Conservation (phyloP, 2,797 vertebrate genomes). For the Peromyscus melanophrys region DNA sequence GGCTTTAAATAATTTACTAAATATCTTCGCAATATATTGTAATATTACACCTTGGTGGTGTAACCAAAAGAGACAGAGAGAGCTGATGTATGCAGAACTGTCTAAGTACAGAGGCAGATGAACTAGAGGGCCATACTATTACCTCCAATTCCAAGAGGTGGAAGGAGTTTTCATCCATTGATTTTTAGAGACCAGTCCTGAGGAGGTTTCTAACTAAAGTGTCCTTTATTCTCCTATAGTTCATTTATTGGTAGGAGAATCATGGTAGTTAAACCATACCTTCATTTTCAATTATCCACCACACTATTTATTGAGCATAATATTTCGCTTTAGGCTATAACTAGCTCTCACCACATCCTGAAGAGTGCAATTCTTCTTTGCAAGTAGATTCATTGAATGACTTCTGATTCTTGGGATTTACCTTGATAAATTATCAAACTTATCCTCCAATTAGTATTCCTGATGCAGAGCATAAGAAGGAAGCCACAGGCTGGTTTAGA, state of each 20-base stretch:
- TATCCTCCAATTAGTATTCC: neutral
- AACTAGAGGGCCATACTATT: neutral
- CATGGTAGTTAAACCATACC: neutral
- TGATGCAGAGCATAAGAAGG: neutral
- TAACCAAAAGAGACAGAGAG: neutral
- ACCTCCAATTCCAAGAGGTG: neutral
- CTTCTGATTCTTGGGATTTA: neutral
- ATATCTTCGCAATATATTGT: neutral
- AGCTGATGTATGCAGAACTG: neutral
- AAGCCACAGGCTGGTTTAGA: neutral
- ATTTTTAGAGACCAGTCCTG: conserved; percentile 13
- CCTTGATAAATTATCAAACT: neutral
- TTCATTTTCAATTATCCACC: neutral
- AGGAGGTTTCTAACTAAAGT: neutral
- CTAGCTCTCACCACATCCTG: neutral
- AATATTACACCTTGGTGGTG: neutral
- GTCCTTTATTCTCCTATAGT: neutral
- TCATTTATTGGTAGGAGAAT: neutral
- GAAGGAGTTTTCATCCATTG: neutral
- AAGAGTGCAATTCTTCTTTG: neutral
- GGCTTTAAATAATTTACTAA: neutral
- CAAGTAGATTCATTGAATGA: neutral
- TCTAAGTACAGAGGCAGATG: neutral
- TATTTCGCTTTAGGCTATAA: neutral
- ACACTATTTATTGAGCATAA: neutral